Evolutionary conservation across 2,113 vertebrate species (phyloP), one percentile per base, ranked within the genome.

Genomic region (Melanocharis versteri): DNA sequence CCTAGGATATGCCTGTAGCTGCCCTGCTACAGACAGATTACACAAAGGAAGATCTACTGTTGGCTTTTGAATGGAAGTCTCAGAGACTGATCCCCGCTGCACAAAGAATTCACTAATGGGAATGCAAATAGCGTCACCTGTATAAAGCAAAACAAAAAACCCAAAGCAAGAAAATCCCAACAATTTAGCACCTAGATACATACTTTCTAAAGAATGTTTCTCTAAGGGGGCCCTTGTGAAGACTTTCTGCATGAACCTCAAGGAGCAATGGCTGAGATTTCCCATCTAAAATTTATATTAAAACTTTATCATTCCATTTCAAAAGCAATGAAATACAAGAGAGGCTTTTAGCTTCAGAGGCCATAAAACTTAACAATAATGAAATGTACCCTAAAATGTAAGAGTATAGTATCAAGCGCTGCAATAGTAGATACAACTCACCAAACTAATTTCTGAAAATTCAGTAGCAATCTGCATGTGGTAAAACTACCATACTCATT

Each of bases 1-100:
- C 44, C 72, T 89, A 56, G 83, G 70, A 96, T 95, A 50, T 95
- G 93, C 79, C 78, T 97, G 97, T 86, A 76, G 82, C 87, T 89
- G 87, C 44, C 87, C 77, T 84, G 66, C 86, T 86, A 44, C 53
- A 97, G 96, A 94, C 66, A 94, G 54, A 84, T 76, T 93, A 68
- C 90, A 97, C 87, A 97, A 97, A 97, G 90, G 87, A 95, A 91
- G 61, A 95, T 83, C 75, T 94, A 64, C 73, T 62, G 16, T 51
- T 90, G 91, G 30, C 53, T 95, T 97, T 82, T 87, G 40, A 94
- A 89, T 73, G 30, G 62, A 89, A 95, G 69, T 58, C 78, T 83
- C 33, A 58, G 50, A 87, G 26, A 44, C 37, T 79, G 82, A 96
- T 90, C 53, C 80, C 40, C 70, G 77, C 82, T 84, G 39, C 75